A percentile compares a stretch with the other conserved stretches of the same genome.
Conservation (phyloP, 2,797 vertebrate species). For the Micrastur ruficollis region DNA sequence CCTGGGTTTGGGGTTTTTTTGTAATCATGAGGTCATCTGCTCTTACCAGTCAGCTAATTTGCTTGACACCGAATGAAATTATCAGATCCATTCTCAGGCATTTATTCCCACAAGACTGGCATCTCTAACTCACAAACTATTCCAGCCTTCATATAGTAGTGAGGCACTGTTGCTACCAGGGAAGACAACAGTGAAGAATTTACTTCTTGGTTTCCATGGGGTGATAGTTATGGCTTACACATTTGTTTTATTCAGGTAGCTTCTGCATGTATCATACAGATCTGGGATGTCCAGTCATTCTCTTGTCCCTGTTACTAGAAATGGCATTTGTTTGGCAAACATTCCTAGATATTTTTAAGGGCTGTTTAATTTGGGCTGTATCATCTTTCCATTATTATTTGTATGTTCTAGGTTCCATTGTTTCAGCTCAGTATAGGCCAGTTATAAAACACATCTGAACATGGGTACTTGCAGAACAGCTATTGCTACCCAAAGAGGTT, state of each 20-base stretch:
- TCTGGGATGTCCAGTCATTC: neutral
- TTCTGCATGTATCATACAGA: neutral
- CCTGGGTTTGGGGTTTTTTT: neutral
- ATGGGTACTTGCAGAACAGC: neutral
- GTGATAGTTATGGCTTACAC: neutral
- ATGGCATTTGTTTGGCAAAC: neutral
- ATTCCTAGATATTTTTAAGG: neutral
- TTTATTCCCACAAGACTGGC: neutral
- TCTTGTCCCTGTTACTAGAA: neutral
- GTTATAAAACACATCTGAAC: neutral
- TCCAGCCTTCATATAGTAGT: neutral
- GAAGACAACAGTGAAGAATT: neutral
- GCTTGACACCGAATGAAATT: neutral
- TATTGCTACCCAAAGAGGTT: neutral
- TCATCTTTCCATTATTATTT: neutral
- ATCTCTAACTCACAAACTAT: neutral
- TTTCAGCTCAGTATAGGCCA: neutral
- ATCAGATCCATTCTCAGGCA: neutral
- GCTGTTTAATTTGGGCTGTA: neutral
- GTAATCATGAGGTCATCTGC: neutral
- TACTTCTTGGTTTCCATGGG: neutral
- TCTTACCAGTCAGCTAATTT: neutral
- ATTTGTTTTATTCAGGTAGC: neutral
- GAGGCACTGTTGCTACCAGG: neutral
- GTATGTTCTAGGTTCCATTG: neutral